Percentiles rank a stretch among this genome's conserved stretches.
phyloP scores from a whole-genome alignment of 1,140 invertebrate genomes.

The Drosophila mayri region DNA sequence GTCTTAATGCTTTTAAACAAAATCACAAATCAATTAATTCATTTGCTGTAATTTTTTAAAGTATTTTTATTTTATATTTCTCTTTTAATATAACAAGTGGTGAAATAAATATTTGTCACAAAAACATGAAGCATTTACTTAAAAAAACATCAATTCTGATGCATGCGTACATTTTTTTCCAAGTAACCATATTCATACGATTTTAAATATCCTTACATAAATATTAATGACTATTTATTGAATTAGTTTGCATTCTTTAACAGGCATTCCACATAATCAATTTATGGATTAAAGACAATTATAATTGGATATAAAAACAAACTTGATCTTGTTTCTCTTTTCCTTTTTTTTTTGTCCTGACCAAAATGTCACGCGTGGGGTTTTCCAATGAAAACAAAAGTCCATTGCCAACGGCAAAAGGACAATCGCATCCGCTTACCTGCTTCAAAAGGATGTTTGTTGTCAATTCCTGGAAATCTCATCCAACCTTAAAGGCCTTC shows the following conservation, averaged over 20 bases:
- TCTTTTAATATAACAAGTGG: not conserved
- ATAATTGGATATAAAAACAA: conserved; percentile 1
- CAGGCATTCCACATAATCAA: not conserved
- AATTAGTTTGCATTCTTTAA: not conserved
- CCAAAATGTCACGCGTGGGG: conserved; percentile 2
- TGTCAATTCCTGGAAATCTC: conserved; percentile 13
- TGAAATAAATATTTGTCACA: not conserved
- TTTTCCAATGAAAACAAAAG: conserved; percentile 4
- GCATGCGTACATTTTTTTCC: not conserved
- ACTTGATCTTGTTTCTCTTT: not conserved
- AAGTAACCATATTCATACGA: too few species aligned
- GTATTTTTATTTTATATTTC: not conserved
- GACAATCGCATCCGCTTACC: conserved; percentile 20
- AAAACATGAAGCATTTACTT: not conserved
- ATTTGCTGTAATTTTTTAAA: not conserved
- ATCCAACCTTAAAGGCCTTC: not conserved
- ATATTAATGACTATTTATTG: not conserved
- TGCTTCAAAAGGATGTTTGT: not conserved
- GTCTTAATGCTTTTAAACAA: not conserved
- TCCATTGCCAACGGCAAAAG: conserved; percentile 4
- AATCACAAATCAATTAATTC: conserved; percentile 1
- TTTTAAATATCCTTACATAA: not conserved
- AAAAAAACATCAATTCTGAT: not conserved
- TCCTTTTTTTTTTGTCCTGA: not conserved
- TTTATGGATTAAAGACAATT: not conserved